A percentile compares a stretch with the other conserved stretches of the same genome.
Conservation (phyloP, 1,140 invertebrate genomes). For the Drosophila mayri region DNA sequence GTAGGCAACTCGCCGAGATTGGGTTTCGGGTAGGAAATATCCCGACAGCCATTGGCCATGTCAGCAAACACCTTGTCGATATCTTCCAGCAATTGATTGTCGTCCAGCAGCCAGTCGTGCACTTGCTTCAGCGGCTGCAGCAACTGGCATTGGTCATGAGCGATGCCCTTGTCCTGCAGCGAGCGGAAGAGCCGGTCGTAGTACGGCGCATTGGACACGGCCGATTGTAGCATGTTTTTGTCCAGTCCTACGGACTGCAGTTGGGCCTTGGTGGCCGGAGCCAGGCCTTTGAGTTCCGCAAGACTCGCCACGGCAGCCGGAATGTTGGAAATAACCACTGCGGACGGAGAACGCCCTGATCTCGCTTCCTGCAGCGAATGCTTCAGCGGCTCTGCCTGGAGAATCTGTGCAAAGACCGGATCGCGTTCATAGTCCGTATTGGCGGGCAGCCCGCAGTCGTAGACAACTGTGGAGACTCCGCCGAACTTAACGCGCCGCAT, state of each 20-base stretch:
- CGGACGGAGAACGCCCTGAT: conserved; percentile 29
- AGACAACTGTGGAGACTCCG: conserved; percentile 67
- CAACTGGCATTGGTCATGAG: conserved; percentile 86
- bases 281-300: conserved; percentile 79
- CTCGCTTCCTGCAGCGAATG: conserved; percentile 64
- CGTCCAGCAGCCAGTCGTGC: conserved; percentile 86
- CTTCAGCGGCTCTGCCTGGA: conserved; percentile 72
- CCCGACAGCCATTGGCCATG: conserved; percentile 69
- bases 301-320: conserved; percentile 53
- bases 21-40: conserved; percentile 60
- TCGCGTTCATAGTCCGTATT: conserved; percentile 80
- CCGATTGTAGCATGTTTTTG: conserved; percentile 86
- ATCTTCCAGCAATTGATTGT: conserved; percentile 86
- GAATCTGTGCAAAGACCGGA: conserved; percentile 76
- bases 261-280: conserved; percentile 86
- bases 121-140: conserved; percentile 86
- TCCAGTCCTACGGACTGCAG: conserved; percentile 86
- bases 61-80: conserved; percentile 86
- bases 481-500: conserved; percentile 81
- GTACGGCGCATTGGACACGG: conserved; percentile 86
- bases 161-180: conserved; percentile 86
- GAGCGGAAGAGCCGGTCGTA: conserved; percentile 87
- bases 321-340: conserved; percentile 56
- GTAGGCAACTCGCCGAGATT: conserved; percentile 37
- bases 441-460: conserved; percentile 70